phyloP scores from a whole-genome alignment of 2,888 invertebrate genomes.

The Amiota communis region DNA sequence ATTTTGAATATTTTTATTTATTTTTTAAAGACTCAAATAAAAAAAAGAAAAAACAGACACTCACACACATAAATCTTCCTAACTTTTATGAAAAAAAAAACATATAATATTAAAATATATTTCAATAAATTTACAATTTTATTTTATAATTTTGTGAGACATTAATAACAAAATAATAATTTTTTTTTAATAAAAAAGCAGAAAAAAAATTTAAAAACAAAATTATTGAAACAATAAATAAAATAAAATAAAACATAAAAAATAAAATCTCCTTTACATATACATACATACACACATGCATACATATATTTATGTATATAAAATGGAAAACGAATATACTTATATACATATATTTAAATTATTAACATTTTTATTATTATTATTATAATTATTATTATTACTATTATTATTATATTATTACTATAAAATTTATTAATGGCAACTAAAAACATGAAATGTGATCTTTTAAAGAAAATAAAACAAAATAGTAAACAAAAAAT shows the following conservation, averaged over 20 bases:
- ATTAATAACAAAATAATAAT: background rate
- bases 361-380: constrained; percentile 54
- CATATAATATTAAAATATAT: constrained; percentile 23
- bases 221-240: constrained; percentile 30
- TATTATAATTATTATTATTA: constrained; percentile 36
- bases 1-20: constrained; percentile 52
- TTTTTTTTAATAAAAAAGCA: constrained; percentile 35
- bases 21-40: constrained; percentile 49
- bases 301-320: constrained; percentile 43
- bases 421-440: constrained; percentile 47
- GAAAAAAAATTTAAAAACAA: constrained; percentile 48
- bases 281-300: constrained; percentile 36
- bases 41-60: background rate
- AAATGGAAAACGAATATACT: constrained; percentile 40
- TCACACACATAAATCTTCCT: constrained; percentile 15
- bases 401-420: too few species aligned
- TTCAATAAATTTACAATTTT: constrained; percentile 37
- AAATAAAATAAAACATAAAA: constrained; percentile 36
- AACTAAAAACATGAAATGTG: constrained; percentile 71
- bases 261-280: constrained; percentile 26
- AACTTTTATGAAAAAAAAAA: constrained; percentile 15
- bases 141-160: constrained; percentile 12
- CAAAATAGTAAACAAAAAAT: constrained; percentile 47
- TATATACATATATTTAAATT: constrained; percentile 46
- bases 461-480: constrained; percentile 69